Evolutionary conservation across 1,140 invertebrate genomes (phyloP), one percentile per base, ranked within the genome.

Genomic region (Aphis gossypii): DNA sequence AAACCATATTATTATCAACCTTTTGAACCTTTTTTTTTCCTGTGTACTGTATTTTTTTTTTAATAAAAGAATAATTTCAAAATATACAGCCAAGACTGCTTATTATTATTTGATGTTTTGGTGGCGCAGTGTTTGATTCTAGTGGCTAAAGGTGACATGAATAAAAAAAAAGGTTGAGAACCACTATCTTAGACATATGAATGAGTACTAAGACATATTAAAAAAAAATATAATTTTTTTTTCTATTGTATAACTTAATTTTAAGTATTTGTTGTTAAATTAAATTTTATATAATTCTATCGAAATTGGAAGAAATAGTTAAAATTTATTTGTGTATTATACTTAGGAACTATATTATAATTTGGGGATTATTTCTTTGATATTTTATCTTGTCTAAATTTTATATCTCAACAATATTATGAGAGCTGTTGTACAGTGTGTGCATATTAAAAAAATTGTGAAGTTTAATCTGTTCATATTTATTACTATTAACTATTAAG

Each of bases 401-500:
- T 38, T 89, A 89, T 89, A 89, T 23, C 1, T 25, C 11, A 41
- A 89, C 30, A 9, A 25, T 54, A 48, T 38, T 25, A 30, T 89
- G 21, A 9, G 51, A 89, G n/a, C 44, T 90, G 25, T 60, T 60
- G 21, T 51, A 35, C 46, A 18, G 48, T 68, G 41, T 60, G 1
- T 60, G 54, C 18, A 38, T 90, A 25, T 90, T 68, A 44, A 90
- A 68, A 68, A 68, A 68, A 90, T 60, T 90, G 89, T 90, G 68
- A 90, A 41, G 25, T 68, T 60, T n/a, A 44, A 90, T n/a, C 41
- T 90, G 41, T 90, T 68, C 41, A 90, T 44, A 30, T 90, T 30
- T 44, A 90, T 90, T 60, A 89, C 54, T 54, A 56, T 90, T 90
- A 38, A 38, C 38, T 38, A 38, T 68, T 90, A 90, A 90, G 89